A percentile compares a stretch with the other conserved stretches of the same genome.
These are phyloP conservation scores for Calidris pugnax DNA, from an alignment of 2,113 vertebrate genomes.

Conservation along the genomic window DNA sequence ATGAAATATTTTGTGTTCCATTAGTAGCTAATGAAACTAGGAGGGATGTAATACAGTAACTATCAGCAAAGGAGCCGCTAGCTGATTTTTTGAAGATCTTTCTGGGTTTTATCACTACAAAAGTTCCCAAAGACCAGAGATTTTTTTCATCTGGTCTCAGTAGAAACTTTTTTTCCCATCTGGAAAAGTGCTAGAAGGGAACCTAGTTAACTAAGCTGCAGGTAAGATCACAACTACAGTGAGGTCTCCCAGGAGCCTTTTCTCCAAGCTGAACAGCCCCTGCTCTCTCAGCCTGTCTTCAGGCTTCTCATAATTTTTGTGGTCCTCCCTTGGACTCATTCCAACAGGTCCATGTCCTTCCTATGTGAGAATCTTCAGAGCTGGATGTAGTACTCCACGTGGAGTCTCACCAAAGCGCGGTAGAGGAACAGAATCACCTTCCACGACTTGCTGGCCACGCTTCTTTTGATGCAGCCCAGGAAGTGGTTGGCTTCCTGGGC, in stretches of 20 bases:
- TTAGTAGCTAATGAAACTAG: neutral
- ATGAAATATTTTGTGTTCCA: neutral
- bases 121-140: neutral
- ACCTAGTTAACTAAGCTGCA: neutral
- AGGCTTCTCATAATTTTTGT: too few species aligned
- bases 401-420: neutral
- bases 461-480: neutral
- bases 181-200: neutral
- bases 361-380: neutral
- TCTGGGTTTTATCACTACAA: neutral
- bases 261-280: too few species aligned
- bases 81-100: neutral
- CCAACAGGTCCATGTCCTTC: too few species aligned
- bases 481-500: neutral
- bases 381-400: neutral
- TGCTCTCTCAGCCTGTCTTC: too few species aligned
- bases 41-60: neutral
- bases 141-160: neutral
- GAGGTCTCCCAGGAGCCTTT: neutral
- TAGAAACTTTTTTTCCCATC: neutral
- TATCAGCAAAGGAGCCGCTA: neutral
- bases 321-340: too few species aligned
- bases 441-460: neutral
- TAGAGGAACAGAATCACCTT: neutral
- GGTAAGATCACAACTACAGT: neutral